These are phyloP conservation scores for Drosophila maculinotata DNA, from an alignment of 2,888 invertebrate species.

Conservation along the genomic window DNA sequence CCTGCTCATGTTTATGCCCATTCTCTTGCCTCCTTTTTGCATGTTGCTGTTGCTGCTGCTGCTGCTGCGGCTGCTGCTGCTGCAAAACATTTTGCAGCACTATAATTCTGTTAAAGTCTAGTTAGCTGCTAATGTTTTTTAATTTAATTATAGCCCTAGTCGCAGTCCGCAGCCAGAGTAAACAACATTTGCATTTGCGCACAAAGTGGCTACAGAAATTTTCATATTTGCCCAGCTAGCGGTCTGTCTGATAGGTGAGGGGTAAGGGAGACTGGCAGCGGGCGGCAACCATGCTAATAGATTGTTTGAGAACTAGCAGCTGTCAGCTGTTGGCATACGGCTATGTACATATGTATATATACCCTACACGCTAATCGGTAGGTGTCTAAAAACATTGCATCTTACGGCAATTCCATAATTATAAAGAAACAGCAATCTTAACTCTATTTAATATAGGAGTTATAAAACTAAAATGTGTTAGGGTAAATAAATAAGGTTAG, in stretches of 20 bases:
- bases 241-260: not conserved
- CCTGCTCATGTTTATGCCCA: not conserved
- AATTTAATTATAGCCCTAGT: constrained; percentile 61
- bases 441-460: too few relatives aligned
- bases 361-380: constrained; percentile 6
- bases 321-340: constrained; percentile 16
- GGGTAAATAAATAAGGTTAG: too few relatives aligned
- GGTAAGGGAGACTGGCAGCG: not conserved
- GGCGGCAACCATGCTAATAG: constrained; percentile 16
- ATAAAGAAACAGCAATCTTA: too few relatives aligned
- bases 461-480: too few relatives aligned
- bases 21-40: not conserved
- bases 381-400: too few relatives aligned
- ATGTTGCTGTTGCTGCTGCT: constrained; percentile 31
- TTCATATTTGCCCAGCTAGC: constrained; percentile 40
- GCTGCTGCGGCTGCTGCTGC: too few relatives aligned
- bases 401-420: too few relatives aligned
- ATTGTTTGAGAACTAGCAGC: constrained; percentile 33
- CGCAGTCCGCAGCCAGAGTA: constrained; percentile 20
- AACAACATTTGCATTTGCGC: constrained; percentile 62
- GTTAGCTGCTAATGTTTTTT: constrained; percentile 64
- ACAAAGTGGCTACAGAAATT: constrained; percentile 52
- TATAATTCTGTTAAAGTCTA: constrained; percentile 59
- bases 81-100: constrained; percentile 49
- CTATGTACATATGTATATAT: too few relatives aligned